Evolutionary conservation across 2,797 vertebrate genomes (phyloP).

Genomic region (Pempheris klunzingeri): DNA sequence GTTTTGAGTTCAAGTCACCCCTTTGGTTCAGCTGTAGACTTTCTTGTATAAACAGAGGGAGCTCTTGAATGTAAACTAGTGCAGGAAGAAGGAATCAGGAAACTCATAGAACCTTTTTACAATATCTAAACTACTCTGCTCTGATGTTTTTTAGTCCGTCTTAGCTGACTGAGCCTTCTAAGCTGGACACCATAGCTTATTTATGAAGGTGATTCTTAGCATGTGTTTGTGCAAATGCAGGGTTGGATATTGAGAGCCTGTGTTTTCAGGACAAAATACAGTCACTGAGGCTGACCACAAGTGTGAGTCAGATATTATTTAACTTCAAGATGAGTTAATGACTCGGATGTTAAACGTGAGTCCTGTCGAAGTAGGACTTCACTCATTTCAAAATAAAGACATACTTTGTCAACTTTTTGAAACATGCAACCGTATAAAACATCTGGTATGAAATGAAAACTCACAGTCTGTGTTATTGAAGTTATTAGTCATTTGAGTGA

Average conservation of each 20-base stretch:
- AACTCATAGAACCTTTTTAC: conserved; percentile 25
- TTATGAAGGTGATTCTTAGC: conserved; percentile 31
- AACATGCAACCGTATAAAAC: conserved; percentile 15
- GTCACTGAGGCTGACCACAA: conserved; percentile 8
- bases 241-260: conserved; percentile 7
- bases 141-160: neutral
- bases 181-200: conserved; percentile 33
- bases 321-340: neutral
- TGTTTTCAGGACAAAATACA: conserved; percentile 41
- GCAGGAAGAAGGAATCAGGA: conserved; percentile 32
- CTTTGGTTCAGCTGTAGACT: conserved; percentile 31
- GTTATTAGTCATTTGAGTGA: conserved; percentile 39
- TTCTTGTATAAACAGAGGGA: conserved; percentile 73
- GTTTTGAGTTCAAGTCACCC: conserved; percentile 52
- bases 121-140: neutral
- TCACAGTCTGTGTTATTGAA: conserved; percentile 10
- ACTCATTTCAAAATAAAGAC: conserved; percentile 1
- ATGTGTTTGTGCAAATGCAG: conserved; percentile 18
- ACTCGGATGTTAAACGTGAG: neutral
- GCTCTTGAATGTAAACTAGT: conserved; percentile 64
- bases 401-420: conserved; percentile 7
- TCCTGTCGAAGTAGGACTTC: neutral
- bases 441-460: conserved; percentile 38
- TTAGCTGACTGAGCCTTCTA: neutral
- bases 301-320: conserved; percentile 14